Conservation (phyloP, 1,140 invertebrate genomes). For the Papilio xuthus region DNA sequence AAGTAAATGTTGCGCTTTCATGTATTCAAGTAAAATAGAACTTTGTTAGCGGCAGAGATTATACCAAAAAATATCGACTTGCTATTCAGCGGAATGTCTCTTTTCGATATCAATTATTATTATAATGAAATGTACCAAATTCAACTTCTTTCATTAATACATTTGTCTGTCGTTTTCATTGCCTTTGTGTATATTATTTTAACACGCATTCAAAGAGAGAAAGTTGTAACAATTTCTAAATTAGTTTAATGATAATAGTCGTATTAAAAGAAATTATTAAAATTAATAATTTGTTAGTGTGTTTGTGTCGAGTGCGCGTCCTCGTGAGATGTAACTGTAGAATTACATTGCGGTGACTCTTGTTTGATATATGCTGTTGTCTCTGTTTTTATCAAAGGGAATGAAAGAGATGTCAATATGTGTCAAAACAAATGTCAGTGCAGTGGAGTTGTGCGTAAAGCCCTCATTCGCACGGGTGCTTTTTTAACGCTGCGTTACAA, state of each 20-base stretch:
- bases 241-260: slow-evolving; percentile 1
- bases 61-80: not conserved
- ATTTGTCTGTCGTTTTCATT: not conserved
- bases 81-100: not conserved
- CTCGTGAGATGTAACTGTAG: not conserved
- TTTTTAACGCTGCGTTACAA: no score
- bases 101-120: not conserved
- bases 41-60: not conserved
- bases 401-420: no score
- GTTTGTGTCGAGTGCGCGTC: slow-evolving; percentile 1
- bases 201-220: not conserved
- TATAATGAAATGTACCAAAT: not conserved
- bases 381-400: no score
- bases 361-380: no score
- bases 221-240: not conserved
- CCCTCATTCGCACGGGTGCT: no score
- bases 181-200: not conserved
- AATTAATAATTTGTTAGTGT: not conserved
- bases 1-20: not conserved
- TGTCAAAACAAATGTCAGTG: no score
- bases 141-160: not conserved
- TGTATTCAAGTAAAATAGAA: not conserved
- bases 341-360: no score
- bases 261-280: not conserved
- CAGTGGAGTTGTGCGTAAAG: no score